Conservation (phyloP, 1,140 invertebrate genomes). For the Apis cerana region DNA sequence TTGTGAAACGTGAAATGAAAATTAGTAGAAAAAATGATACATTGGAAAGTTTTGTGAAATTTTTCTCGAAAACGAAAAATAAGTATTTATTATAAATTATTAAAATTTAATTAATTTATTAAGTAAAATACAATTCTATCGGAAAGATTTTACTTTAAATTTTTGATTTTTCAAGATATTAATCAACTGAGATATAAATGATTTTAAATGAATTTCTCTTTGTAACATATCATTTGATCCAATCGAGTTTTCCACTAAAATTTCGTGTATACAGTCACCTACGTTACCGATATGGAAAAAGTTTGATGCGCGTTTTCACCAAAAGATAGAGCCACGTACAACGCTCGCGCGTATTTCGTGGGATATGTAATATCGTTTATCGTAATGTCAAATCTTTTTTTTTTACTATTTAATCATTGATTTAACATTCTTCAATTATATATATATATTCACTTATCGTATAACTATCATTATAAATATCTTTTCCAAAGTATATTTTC, state of each 20-base stretch:
- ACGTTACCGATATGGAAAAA: conserved; percentile 68
- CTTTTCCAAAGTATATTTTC: too few species aligned
- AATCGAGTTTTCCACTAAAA: conserved; percentile 44
- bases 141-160: not conserved
- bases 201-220: not conserved
- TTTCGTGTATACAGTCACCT: conserved; percentile 30
- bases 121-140: not conserved
- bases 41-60: too few species aligned
- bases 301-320: conserved; percentile 56
- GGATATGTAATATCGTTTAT: conserved; percentile 9
- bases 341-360: conserved; percentile 13
- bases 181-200: not conserved
- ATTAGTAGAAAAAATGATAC: not conserved
- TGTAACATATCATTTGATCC: not conserved
- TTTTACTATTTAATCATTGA: not conserved
- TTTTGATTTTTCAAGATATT: not conserved
- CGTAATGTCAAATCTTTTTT: too few species aligned
- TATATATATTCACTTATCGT: not conserved
- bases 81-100: not conserved
- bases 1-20: not conserved
- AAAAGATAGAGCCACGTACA: conserved; percentile 76
- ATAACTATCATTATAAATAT: too few species aligned
- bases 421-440: not conserved
- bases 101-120: too few species aligned
- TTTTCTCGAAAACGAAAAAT: not conserved